A percentile compares a stretch with the other conserved stretches of the same genome.
Conservation (phyloP, 2,797 vertebrate genomes). For the Cossypha dichroa region DNA sequence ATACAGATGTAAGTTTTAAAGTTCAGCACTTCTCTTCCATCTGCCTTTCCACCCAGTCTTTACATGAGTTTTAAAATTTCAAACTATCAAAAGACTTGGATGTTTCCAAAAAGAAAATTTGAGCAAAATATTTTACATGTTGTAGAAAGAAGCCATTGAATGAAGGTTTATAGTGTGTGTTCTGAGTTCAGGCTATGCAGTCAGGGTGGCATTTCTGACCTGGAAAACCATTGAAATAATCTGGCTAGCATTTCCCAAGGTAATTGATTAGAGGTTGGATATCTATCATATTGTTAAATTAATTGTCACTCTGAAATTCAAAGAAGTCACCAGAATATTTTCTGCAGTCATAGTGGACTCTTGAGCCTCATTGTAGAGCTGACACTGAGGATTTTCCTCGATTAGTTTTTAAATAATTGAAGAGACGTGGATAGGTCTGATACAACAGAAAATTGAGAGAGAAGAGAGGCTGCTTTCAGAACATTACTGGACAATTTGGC, state of each 20-base stretch:
- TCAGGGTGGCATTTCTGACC: not conserved
- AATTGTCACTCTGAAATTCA: not conserved
- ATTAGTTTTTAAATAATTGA: not conserved
- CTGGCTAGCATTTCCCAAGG: not conserved
- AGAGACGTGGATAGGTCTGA: not conserved
- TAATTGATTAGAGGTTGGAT: not conserved
- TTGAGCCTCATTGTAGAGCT: not conserved
- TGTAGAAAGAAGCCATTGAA: not conserved
- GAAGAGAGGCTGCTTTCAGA: not conserved
- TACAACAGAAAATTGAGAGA: not conserved
- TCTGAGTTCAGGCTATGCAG: not conserved
- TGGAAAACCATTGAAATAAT: not conserved
- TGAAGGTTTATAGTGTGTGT: accelerated
- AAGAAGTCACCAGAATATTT: not conserved
- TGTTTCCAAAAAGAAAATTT: not conserved
- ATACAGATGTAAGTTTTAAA: not conserved
- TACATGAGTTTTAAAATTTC: not conserved
- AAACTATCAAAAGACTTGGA: not conserved
- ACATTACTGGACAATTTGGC: not conserved
- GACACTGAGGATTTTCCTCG: not conserved
- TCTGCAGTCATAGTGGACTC: not conserved
- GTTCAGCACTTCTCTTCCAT: not conserved
- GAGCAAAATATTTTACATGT: not conserved
- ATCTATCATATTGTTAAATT: not conserved
- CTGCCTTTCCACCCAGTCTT: not conserved